Base-by-base conservation (phyloP, 2,797 vertebrate species). In the Onychomys leucogaster region DNA sequence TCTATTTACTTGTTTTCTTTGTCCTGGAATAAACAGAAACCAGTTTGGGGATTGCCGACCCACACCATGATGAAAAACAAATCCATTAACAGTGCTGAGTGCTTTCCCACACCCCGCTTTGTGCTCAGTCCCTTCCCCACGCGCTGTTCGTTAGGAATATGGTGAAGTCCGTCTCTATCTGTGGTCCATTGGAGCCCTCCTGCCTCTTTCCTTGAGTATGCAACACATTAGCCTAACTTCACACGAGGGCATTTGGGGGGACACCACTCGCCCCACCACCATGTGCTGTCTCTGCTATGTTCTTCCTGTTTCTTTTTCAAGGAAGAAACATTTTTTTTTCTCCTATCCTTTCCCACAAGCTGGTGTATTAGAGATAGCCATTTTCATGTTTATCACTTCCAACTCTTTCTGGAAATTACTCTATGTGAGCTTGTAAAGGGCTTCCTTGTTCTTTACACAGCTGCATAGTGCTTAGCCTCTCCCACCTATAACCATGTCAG, bases 261-360 rank as follows among this genome's bases (percentile, higher is more conserved):
- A 7, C 2, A 43, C 27, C 13, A 10, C 1, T 5, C n/a, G 3
- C 5, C 6, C 32, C 0, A 0, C 55, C 1, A 1, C 29, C 57
- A 16, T 5, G 11, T 0, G 1, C 37, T 0, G 4, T 27, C 46
- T 90, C 82, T 76, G 16, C 2, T 1, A 7, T 29, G 13, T 16
- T 65, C 34, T 67, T 49, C 57, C 21, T 4, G 63, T 55, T 16
- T 88, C 34, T 81, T 49, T 81, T 69, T 61, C 14, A 52, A 93
- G 65, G 87, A 67, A 27, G 43, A 84, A 84, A 19, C 46, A 1
- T 12, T 19, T 77, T 65, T 19, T 71, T 52, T 21, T 32, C 34
- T 46, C 32, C 8, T 29, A 13, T 41, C 17, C 34, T 29, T n/a
- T n/a, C 52, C 63, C 41, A 52, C 14, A 43, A 55, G 71, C 49